Conservation (phyloP, 2,113 vertebrate genomes). For the Chaetops frenatus region DNA sequence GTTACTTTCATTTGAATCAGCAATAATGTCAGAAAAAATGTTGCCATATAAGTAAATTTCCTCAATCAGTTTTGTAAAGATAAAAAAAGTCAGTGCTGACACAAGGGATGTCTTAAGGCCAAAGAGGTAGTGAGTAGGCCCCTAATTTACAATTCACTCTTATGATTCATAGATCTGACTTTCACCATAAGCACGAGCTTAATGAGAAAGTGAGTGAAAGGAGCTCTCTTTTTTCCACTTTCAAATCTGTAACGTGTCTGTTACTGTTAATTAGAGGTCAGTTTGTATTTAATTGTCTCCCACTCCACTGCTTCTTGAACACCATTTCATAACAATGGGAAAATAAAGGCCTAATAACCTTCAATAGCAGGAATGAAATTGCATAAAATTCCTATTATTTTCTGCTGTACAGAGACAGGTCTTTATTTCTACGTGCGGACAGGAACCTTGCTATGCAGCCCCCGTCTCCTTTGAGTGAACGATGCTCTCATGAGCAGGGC, state of each 20-base stretch:
- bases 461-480: neutral
- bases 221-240: neutral
- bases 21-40: neutral
- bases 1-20: neutral
- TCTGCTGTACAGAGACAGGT: neutral
- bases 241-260: neutral
- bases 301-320: neutral
- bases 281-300: neutral
- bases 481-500: accelerated
- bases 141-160: neutral
- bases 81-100: neutral
- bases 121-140: neutral
- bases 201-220: neutral
- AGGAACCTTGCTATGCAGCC: neutral
- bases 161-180: neutral
- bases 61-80: neutral
- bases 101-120: neutral
- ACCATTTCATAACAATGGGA: accelerated
- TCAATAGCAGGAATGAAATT: neutral
- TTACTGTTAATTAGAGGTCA: neutral
- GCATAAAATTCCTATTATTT: neutral
- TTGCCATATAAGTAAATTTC: neutral
- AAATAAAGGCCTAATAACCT: neutral
- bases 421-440: accelerated
- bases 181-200: neutral